These are phyloP conservation scores for Drosophila colorata DNA, from an alignment of 2,888 invertebrate species.

Conservation along the genomic window DNA sequence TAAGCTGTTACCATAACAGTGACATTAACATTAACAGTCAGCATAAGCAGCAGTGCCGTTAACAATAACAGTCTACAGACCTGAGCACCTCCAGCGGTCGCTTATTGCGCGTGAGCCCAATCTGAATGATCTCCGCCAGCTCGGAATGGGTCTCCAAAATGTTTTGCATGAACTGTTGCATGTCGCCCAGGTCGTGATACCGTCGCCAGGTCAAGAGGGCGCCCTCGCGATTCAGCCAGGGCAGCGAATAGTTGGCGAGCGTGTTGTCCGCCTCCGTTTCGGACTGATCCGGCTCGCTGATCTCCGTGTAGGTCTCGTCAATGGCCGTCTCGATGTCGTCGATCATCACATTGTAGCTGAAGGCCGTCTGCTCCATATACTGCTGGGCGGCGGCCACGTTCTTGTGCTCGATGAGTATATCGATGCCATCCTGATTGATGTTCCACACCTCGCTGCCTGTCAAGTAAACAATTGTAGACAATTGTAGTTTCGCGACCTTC, in stretches of 20 bases:
- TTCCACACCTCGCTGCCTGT: conserved; percentile 84
- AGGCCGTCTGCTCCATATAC: conserved; percentile 88
- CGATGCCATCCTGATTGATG: conserved; percentile 86
- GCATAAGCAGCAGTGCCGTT: background rate
- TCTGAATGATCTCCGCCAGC: conserved; percentile 89
- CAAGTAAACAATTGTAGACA: background rate
- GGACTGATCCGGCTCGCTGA: conserved; percentile 88
- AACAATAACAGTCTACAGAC: conserved; percentile 46
- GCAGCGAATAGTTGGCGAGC: conserved; percentile 60
- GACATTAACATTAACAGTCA: background rate
- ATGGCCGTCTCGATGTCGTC: conserved; percentile 92
- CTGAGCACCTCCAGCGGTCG: conserved; percentile 89
- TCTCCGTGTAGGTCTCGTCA: conserved; percentile 86
- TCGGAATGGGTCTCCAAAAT: conserved; percentile 89
- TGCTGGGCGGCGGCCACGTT: conserved; percentile 87
- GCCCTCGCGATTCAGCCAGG: conserved; percentile 81
- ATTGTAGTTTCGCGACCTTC: no score
- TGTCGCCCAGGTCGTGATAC: conserved; percentile 89
- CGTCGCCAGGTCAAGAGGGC: conserved; percentile 89
- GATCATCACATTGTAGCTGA: conserved; percentile 90
- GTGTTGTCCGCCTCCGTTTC: conserved; percentile 74
- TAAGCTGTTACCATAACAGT: background rate
- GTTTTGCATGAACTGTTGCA: conserved; percentile 90
- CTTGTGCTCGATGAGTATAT: conserved; percentile 87
- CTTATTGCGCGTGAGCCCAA: conserved; percentile 91